These are phyloP conservation scores for Yasuhikotakia modesta DNA, from an alignment of 2,797 vertebrate genomes.

Conservation along the genomic window DNA sequence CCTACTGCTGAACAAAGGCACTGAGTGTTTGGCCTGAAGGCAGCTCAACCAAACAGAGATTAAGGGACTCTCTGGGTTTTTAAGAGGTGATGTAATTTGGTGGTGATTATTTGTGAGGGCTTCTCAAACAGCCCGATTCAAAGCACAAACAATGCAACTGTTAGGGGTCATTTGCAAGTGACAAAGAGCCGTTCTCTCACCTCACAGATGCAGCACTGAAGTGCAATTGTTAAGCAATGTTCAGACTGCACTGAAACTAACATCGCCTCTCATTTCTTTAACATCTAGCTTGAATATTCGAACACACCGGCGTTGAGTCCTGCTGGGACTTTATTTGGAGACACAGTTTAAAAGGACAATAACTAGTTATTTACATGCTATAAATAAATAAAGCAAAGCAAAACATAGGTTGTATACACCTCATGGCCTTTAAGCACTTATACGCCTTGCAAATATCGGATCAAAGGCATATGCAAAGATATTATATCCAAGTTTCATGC, in stretches of 20 bases:
- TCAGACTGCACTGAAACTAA: constrained; percentile 56
- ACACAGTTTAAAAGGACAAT: constrained; percentile 29
- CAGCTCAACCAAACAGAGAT: constrained; percentile 67
- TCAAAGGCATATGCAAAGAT: background rate
- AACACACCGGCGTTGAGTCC: constrained; percentile 19
- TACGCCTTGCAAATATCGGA: background rate
- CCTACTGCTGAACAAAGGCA: constrained; percentile 74
- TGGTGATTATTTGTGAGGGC: constrained; percentile 69
- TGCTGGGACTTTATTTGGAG: constrained; percentile 8
- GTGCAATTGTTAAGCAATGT: constrained; percentile 65
- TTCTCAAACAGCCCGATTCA: constrained; percentile 55
- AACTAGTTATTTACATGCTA: constrained; percentile 30
- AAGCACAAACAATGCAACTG: constrained; percentile 73
- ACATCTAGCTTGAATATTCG: constrained; percentile 40
- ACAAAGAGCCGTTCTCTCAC: constrained; percentile 62
- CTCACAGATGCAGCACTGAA: constrained; percentile 62
- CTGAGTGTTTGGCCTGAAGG: constrained; percentile 63
- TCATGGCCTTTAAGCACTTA: background rate
- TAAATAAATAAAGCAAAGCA: constrained; percentile 4
- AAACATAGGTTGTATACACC: background rate
- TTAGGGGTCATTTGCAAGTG: constrained; percentile 72
- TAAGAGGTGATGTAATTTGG: constrained; percentile 77
- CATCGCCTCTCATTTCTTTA: constrained; percentile 44
- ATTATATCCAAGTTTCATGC: background rate
- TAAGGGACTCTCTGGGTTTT: constrained; percentile 67